Evolutionary conservation across 2,888 invertebrate species (phyloP), one percentile per base, ranked within the genome.

Genomic region (Caenorhabditis wallacei): DNA sequence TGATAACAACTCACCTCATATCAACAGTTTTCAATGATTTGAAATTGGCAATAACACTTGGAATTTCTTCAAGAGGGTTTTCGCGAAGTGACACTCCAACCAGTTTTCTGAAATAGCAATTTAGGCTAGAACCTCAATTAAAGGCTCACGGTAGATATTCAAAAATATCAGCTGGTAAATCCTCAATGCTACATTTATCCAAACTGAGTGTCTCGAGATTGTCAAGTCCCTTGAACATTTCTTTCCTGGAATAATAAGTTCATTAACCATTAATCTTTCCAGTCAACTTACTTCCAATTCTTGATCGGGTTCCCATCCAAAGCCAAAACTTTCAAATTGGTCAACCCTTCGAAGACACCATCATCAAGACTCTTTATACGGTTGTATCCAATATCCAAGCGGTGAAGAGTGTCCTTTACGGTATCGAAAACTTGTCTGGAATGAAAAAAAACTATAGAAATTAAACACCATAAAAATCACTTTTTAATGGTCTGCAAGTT

Each of bases 171-270:
- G 71, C 70, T 37, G 87, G 84, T 8, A 89, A 43, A 37, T 79
- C 68, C 1, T 70, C 72, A n/a, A 85, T 56, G 0, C 75, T 53
- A 56, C 90, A 90, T 22, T 82, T 70, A 71, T 90, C 90, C 68
- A 90, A 43, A 40, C 88, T 88, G 1, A 90, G 80, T 11, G 71
- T 63, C 57, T 88, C 85, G 61, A 90, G 75, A 35, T 63, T 87
- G n/a, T 80, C 80, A 13, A 90, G 76, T 10, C 88, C 89, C 35
- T 64, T 68, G 79, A 88, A 88, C 10, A 75, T 70, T n/a, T 81
- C 82, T 63, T 84, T 80, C 1, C 81, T 82, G 35, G 51, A 83
- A 18, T 18, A 18, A 4, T 18, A 18, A 18, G 13, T 8, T 40
- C 13, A 40, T 13, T 40, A 35, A 35, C 35, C 5, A 35, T 35